Percentiles rank a stretch among this genome's conserved stretches.
Conservation (phyloP, 1,140 invertebrate genomes). For the Drosophila ohnishii region DNA sequence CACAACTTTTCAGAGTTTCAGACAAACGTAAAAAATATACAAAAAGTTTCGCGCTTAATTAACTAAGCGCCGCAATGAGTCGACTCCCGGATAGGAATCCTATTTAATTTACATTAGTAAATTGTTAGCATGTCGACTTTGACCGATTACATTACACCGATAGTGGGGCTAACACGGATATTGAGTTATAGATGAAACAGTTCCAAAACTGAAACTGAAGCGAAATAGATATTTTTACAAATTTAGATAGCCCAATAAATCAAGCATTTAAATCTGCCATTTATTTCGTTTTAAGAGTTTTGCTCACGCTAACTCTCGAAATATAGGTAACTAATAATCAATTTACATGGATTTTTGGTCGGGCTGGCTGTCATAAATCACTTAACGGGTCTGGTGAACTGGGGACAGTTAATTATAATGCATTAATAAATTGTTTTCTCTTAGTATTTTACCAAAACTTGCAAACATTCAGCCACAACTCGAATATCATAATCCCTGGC, state of each 20-base stretch:
- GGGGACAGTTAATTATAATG: conserved; percentile 9
- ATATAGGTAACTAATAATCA: conserved; percentile 8
- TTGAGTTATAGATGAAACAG: background rate
- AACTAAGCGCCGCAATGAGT: conserved; percentile 56
- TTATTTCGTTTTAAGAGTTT: background rate
- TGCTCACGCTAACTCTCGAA: background rate
- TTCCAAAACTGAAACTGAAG: background rate
- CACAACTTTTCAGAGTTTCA: conserved; percentile 39
- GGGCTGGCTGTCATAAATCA: conserved; percentile 3
- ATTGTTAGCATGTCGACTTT: conserved; percentile 33
- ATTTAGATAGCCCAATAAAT: background rate
- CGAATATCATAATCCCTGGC: conserved; percentile 4
- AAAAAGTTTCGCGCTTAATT: conserved; percentile 52
- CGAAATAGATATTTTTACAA: background rate
- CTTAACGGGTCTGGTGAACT: background rate
- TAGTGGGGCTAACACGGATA: background rate
- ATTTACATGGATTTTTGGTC: conserved; percentile 3
- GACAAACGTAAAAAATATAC: conserved; percentile 27
- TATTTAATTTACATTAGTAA: conserved; percentile 73
- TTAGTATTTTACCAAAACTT: conserved; percentile 2
- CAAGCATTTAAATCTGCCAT: background rate
- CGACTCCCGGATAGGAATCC: conserved; percentile 46
- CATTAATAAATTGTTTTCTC: conserved; percentile 1
- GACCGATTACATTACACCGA: background rate
- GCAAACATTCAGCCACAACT: conserved; percentile 7